phyloP scores from a whole-genome alignment of 1,140 invertebrate species.

The Nomia melanderi region DNA sequence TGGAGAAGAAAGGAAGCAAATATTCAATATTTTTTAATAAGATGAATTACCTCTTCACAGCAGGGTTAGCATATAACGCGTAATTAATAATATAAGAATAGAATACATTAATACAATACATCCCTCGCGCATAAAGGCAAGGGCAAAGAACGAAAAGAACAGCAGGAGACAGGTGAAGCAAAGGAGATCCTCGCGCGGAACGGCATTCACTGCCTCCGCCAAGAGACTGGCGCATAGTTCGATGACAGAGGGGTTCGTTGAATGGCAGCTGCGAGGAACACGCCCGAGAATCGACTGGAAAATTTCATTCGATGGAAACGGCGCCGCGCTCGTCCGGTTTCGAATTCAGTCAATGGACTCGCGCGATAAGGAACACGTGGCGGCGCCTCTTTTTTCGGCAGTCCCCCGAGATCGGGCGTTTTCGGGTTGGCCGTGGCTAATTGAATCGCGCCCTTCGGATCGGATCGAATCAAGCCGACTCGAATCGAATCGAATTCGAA shows the following conservation, averaged over 20 bases:
- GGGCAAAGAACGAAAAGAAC: no score
- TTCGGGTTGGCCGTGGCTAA: slow-evolving; percentile 11
- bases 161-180: no score
- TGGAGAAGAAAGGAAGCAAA: no score
- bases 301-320: neutral
- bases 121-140: no score
- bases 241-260: slow-evolving; percentile 26
- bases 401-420: no score
- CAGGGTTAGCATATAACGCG: no score
- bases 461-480: neutral
- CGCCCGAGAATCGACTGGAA: slow-evolving; percentile 2
- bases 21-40: no score
- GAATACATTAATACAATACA: no score
- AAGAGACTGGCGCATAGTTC: slow-evolving; percentile 12
- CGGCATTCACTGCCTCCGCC: neutral
- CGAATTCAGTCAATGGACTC: slow-evolving; percentile 8
- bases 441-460: slow-evolving; percentile 23
- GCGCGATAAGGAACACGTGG: slow-evolving; percentile 50
- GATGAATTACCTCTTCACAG: no score
- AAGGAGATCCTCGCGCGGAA: no score
- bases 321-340: neutral
- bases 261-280: slow-evolving; percentile 47
- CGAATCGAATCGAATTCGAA: slow-evolving; percentile 21
- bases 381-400: neutral
- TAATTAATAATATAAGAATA: no score